These are phyloP conservation scores for Ganaspis sp. DNA, from an alignment of 1,140 invertebrate genomes.

Conservation along the genomic window DNA sequence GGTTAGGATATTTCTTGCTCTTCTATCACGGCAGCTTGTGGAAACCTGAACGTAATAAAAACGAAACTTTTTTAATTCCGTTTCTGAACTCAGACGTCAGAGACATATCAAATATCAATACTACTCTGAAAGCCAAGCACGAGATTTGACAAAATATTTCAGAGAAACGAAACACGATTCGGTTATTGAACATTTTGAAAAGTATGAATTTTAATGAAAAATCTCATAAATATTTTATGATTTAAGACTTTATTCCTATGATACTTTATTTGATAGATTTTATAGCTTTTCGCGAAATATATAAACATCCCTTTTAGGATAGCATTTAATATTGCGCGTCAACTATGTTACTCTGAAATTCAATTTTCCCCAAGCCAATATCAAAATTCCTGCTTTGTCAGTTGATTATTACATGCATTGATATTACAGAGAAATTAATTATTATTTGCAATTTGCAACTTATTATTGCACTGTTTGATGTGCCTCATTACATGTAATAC, in stretches of 20 bases:
- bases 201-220: constrained; percentile 16
- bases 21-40: constrained; percentile 8
- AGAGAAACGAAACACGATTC: background rate
- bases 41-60: constrained; percentile 39
- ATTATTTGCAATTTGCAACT: background rate
- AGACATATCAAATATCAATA: constrained; percentile 29
- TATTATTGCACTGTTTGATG: background rate
- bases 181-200: background rate
- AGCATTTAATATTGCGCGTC: background rate
- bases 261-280: background rate
- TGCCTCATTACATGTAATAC: background rate
- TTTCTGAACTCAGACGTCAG: constrained; percentile 3
- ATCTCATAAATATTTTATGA: background rate
- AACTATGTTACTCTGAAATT: background rate
- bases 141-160: constrained; percentile 17
- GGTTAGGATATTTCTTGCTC: constrained; percentile 3
- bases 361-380: background rate
- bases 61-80: constrained; percentile 50
- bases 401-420: background rate
- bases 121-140: constrained; percentile 10
- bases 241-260: background rate
- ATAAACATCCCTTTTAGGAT: background rate
- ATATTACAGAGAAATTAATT: background rate
- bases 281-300: background rate
- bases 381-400: constrained; percentile 1